Conservation (phyloP, 2,888 invertebrate species). For the Tuberolachnus salignus region DNA sequence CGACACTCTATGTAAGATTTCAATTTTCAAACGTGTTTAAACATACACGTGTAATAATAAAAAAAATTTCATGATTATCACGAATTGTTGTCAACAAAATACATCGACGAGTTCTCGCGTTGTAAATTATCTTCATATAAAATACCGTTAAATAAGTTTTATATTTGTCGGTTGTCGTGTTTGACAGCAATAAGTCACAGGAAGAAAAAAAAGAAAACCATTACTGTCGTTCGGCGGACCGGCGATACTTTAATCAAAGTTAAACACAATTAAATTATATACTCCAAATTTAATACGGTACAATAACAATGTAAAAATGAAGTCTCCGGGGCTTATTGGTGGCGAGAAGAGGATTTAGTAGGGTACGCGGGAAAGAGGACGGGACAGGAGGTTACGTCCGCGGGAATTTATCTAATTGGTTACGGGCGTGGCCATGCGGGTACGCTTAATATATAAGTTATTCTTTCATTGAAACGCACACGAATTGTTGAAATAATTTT, state of each 20-base stretch:
- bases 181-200: conserved; percentile 26
- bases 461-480: no score
- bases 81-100: conserved; percentile 13
- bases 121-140: background rate
- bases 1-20: background rate
- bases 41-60: background rate
- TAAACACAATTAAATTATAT: background rate
- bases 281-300: background rate
- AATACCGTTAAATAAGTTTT: conserved; percentile 21
- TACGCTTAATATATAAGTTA: no score
- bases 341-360: no score
- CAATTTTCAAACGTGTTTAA: conserved; percentile 10
- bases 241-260: background rate
- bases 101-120: conserved; percentile 30
- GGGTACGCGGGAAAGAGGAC: no score
- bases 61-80: conserved; percentile 13
- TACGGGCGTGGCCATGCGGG: no score
- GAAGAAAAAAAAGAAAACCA: conserved; percentile 16
- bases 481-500: no score
- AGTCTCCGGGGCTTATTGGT: background rate
- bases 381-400: no score
- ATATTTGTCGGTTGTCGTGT: conserved; percentile 29
- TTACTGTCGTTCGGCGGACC: conserved; percentile 26
- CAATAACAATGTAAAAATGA: background rate
- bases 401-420: no score